These are phyloP conservation scores for Anthophora plumipes DNA, from an alignment of 2,888 invertebrate species.

Conservation along the genomic window DNA sequence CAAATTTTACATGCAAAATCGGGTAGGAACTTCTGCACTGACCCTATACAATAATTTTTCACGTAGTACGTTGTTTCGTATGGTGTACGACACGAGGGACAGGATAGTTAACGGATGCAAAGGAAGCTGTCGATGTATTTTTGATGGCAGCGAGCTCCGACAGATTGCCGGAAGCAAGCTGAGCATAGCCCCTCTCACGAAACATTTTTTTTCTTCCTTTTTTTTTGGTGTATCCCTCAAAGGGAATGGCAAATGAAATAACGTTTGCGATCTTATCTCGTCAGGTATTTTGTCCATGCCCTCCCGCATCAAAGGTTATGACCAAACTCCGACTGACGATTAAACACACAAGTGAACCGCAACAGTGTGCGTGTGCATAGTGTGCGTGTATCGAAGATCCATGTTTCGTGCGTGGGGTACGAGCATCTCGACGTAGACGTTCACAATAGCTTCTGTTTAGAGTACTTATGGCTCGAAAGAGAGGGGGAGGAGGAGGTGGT, in stretches of 20 bases:
- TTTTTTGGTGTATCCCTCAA: constrained; percentile 59
- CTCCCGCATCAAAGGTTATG: constrained; percentile 75
- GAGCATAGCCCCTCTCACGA: constrained; percentile 61
- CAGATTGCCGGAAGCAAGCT: constrained; percentile 55
- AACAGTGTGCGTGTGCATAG: constrained; percentile 35
- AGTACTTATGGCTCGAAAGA: constrained; percentile 78
- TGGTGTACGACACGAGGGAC: not conserved
- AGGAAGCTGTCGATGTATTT: constrained; percentile 60
- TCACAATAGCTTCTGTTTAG: constrained; percentile 84
- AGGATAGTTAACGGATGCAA: not conserved
- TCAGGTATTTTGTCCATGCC: constrained; percentile 76
- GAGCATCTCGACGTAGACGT: constrained; percentile 81
- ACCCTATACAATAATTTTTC: too few relatives aligned
- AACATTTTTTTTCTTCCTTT: constrained; percentile 60
- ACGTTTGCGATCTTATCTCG: constrained; percentile 78
- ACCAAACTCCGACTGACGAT: constrained; percentile 71
- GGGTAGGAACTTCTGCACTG: too few relatives aligned
- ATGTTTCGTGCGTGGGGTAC: constrained; percentile 80
- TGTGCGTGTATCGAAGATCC: constrained; percentile 67
- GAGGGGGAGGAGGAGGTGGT: too few relatives aligned
- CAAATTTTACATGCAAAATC: too few relatives aligned
- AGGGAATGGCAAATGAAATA: constrained; percentile 75
- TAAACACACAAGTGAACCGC: constrained; percentile 62
- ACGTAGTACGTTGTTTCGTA: not conserved
- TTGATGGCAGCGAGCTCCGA: constrained; percentile 54